A percentile compares a stretch with the other conserved stretches of the same genome.
Evolutionary conservation across 2,113 vertebrate species (phyloP).

Genomic region (Merops nubicus): DNA sequence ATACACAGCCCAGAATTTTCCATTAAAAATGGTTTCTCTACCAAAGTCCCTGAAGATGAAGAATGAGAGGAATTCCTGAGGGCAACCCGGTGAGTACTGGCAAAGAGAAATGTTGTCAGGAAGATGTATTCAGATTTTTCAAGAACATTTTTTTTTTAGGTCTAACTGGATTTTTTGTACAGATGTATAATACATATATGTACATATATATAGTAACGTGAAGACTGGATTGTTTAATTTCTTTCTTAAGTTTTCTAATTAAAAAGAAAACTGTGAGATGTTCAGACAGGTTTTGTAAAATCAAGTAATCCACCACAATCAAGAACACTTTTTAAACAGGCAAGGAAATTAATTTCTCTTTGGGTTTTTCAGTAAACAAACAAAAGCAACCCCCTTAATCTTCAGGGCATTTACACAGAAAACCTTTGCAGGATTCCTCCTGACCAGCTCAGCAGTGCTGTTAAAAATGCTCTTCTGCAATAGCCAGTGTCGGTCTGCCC

Average conservation of each 20-base stretch:
- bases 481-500: background rate
- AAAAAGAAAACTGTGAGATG: background rate
- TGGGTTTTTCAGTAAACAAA: background rate
- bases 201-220: background rate
- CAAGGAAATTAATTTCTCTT: background rate
- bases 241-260: background rate
- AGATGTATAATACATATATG: too few species aligned
- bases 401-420: background rate
- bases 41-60: background rate
- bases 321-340: background rate
- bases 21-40: background rate
- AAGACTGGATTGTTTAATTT: background rate
- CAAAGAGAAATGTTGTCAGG: background rate
- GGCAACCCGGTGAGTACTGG: background rate
- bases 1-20: background rate
- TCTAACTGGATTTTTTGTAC: background rate
- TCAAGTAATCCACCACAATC: background rate
- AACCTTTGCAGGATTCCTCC: background rate
- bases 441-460: background rate
- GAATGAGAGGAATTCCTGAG: background rate
- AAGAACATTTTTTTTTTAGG: background rate
- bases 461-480: background rate
- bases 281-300: background rate
- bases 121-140: background rate
- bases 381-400: background rate